phyloP scores from a whole-genome alignment of 2,888 invertebrate species.

The Xylota segnis region DNA sequence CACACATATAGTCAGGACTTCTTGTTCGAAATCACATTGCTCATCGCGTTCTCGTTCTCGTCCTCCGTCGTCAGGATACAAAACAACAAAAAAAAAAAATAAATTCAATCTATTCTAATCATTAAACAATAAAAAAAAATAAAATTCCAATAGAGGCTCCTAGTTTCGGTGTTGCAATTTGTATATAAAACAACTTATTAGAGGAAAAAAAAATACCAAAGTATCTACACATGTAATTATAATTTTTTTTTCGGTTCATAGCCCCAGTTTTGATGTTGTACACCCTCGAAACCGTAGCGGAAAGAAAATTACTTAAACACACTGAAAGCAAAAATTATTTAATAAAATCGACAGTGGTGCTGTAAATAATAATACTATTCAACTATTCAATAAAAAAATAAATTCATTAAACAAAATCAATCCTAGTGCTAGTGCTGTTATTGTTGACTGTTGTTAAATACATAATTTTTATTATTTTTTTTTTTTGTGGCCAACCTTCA shows the following conservation, averaged over 20 bases:
- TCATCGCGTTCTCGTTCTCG: conserved; percentile 67
- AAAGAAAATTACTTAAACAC: conserved; percentile 29
- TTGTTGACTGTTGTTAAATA: conserved; percentile 74
- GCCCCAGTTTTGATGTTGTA: conserved; percentile 74
- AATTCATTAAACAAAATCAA: conserved; percentile 7
- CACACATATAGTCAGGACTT: conserved; percentile 71
- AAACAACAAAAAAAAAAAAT: conserved; percentile 54
- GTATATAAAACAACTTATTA: conserved; percentile 40
- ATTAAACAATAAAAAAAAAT: conserved; percentile 26
- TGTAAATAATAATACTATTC: conserved; percentile 62
- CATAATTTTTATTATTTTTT: conserved; percentile 30
- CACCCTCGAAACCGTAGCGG: conserved; percentile 62
- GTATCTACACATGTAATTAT: conserved; percentile 27
- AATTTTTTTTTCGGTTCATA: conserved; percentile 48
- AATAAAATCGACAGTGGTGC: conserved; percentile 62
- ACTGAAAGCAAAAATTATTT: conserved; percentile 4
- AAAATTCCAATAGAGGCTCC: conserved; percentile 38
- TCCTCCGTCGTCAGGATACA: conserved; percentile 73
- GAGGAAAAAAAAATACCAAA: background rate
- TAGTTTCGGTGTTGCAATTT: conserved; percentile 53
- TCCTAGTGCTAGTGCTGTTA: conserved; percentile 70
- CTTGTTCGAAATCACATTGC: conserved; percentile 73
- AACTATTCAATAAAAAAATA: conserved; percentile 44
- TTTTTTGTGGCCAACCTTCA: conserved; percentile 13
- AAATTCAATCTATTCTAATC: conserved; percentile 33